Percentiles rank a stretch among this genome's conserved stretches.
phyloP scores from a whole-genome alignment of 2,888 invertebrate genomes.

The Eristalinus sepulchralis region DNA sequence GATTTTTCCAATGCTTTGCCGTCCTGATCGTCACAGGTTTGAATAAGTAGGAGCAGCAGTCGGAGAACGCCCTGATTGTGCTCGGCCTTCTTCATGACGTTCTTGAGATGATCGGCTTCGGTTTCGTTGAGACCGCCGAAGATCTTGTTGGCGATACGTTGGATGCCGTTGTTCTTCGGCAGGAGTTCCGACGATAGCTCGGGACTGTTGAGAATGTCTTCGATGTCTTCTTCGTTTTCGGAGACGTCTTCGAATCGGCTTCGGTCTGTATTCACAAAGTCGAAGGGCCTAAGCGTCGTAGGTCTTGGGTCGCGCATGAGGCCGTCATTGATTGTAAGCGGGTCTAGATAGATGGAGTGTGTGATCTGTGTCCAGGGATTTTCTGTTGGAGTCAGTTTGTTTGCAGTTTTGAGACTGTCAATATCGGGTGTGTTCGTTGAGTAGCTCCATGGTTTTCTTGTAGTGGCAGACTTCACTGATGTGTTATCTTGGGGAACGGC shows the following conservation, averaged over 20 bases:
- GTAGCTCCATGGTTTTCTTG: not conserved
- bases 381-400: conserved; percentile 76
- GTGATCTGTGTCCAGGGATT: conserved; percentile 82
- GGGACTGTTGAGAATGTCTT: conserved; percentile 81
- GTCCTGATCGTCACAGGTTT: conserved; percentile 88
- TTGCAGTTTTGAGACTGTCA: not conserved
- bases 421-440: not conserved
- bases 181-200: conserved; percentile 82
- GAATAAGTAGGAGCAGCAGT: conserved; percentile 88
- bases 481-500: not conserved
- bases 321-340: conserved; percentile 87
- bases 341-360: conserved; percentile 87
- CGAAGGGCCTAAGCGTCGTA: conserved; percentile 79
- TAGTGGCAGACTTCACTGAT: not conserved
- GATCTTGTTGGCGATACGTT: conserved; percentile 88
- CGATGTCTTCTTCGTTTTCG: conserved; percentile 78
- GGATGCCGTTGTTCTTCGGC: conserved; percentile 85
- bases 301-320: conserved; percentile 80
- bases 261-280: conserved; percentile 72
- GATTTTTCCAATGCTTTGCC: conserved; percentile 87
- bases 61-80: conserved; percentile 88
- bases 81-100: conserved; percentile 91
- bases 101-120: conserved; percentile 87
- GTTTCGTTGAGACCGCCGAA: conserved; percentile 89
- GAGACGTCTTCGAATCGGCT: conserved; percentile 54